A percentile compares a stretch with the other conserved stretches of the same genome.
These are phyloP conservation scores for Anthonomus grandis DNA, from an alignment of 1,140 invertebrate species.

Conservation along the genomic window DNA sequence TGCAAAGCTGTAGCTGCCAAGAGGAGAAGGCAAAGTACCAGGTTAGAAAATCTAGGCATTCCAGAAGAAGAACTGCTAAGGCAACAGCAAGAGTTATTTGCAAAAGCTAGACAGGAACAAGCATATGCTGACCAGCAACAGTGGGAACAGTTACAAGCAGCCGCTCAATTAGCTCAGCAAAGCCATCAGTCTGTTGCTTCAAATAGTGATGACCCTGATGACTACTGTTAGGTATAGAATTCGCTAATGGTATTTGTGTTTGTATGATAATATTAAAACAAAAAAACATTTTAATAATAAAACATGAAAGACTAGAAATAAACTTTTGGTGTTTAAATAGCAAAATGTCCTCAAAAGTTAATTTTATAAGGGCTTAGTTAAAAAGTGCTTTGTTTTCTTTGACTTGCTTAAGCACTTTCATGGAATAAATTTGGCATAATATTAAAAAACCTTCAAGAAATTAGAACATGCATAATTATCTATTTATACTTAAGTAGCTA, in stretches of 20 bases:
- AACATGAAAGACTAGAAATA: too few species aligned
- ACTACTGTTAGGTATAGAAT: constrained; percentile 42
- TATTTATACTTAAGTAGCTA: too few species aligned
- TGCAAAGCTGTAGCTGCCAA: constrained; percentile 96
- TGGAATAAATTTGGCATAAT: too few species aligned
- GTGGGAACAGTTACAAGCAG: constrained; percentile 79
- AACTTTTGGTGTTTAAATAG: neutral
- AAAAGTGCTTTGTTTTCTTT: too few species aligned
- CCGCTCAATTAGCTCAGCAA: constrained; percentile 51
- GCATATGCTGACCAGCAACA: constrained; percentile 84
- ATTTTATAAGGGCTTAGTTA: too few species aligned
- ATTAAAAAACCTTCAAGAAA: too few species aligned
- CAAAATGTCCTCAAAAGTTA: neutral
- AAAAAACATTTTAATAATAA: neutral
- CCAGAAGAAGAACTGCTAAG: constrained; percentile 95
- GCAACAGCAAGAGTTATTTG: constrained; percentile 98
- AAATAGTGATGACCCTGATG: constrained; percentile 54
- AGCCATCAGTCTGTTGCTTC: constrained; percentile 47
- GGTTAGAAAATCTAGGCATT: constrained; percentile 94
- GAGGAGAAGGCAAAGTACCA: constrained; percentile 85
- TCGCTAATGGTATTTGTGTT: neutral
- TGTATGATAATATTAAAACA: neutral
- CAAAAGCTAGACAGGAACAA: constrained; percentile 88
- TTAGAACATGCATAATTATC: too few species aligned
- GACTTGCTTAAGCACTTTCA: too few species aligned